Evolutionary conservation across 2,797 vertebrate genomes (phyloP).

Genomic region (Rhynchonycteris naso): DNA sequence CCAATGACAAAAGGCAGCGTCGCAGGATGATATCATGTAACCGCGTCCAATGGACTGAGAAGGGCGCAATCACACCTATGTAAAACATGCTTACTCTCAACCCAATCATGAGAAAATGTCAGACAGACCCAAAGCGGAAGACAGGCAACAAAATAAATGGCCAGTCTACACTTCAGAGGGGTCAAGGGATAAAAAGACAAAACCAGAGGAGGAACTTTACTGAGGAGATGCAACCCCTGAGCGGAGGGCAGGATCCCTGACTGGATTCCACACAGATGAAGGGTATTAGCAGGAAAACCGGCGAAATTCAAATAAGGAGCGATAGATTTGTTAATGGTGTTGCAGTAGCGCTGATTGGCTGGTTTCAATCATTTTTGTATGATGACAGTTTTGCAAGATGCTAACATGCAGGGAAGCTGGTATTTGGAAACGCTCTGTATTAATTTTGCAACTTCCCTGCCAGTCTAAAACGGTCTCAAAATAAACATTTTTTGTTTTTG

Average conservation of each 20-base stretch:
- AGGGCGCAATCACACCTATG: background rate
- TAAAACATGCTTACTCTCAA: background rate
- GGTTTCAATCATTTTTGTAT: too few species aligned
- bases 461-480: background rate
- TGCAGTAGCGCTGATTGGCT: background rate
- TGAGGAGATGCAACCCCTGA: rapidly evolving
- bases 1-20: too few species aligned
- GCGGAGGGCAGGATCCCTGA: background rate
- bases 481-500: background rate
- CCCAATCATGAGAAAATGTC: background rate
- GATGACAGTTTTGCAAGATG: background rate
- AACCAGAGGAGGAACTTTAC: background rate
- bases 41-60: background rate
- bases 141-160: background rate
- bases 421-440: background rate
- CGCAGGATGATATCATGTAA: rapidly evolving
- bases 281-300: rapidly evolving
- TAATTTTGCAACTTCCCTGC: background rate
- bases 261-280: too few species aligned
- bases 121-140: background rate
- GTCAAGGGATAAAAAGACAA: background rate
- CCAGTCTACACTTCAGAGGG: background rate
- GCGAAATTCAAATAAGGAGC: background rate
- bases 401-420: background rate
- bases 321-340: rapidly evolving